Conservation (phyloP, 2,113 vertebrate species). For the Oplegnathus fasciatus region DNA sequence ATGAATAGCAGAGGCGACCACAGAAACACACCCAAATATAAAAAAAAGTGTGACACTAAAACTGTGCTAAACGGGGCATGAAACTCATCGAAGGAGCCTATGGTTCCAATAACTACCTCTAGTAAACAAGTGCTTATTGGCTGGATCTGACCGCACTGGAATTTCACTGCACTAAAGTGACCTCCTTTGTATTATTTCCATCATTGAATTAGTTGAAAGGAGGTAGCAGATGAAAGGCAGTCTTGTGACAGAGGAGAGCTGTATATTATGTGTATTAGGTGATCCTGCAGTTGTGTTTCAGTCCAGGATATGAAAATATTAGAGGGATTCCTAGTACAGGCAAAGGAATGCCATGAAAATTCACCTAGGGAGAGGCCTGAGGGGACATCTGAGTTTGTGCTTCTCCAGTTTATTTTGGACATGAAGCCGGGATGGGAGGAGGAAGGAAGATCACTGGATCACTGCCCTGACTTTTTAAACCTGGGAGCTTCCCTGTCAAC, state of each 20-base stretch:
- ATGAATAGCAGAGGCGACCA: conserved; percentile 79
- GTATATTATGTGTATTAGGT: conserved; percentile 42
- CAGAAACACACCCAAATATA: conserved; percentile 82
- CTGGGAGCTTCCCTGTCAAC: conserved; percentile 73
- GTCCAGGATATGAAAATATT: conserved; percentile 78
- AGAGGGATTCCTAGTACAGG: conserved; percentile 61
- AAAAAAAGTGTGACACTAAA: conserved; percentile 56
- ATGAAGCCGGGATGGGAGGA: conserved; percentile 60
- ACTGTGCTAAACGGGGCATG: conserved; percentile 55
- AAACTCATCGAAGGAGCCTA: conserved; percentile 49
- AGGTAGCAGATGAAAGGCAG: conserved; percentile 52
- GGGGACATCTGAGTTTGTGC: conserved; percentile 63
- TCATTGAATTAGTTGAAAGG: conserved; percentile 56
- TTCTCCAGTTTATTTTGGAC: conserved; percentile 75
- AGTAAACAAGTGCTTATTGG: conserved; percentile 60
- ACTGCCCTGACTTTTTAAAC: conserved; percentile 69
- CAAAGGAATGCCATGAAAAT: conserved; percentile 63
- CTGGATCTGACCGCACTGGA: conserved; percentile 41
- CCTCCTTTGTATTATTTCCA: conserved; percentile 60
- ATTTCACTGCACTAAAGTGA: conserved; percentile 47
- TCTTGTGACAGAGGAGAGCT: conserved; percentile 52
- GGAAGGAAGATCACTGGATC: conserved; percentile 68
- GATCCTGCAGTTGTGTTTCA: conserved; percentile 43
- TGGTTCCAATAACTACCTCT: conserved; percentile 48
- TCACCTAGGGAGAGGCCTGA: conserved; percentile 51